phyloP scores from a whole-genome alignment of 1,140 invertebrate species.

The Anastatus disparis region DNA sequence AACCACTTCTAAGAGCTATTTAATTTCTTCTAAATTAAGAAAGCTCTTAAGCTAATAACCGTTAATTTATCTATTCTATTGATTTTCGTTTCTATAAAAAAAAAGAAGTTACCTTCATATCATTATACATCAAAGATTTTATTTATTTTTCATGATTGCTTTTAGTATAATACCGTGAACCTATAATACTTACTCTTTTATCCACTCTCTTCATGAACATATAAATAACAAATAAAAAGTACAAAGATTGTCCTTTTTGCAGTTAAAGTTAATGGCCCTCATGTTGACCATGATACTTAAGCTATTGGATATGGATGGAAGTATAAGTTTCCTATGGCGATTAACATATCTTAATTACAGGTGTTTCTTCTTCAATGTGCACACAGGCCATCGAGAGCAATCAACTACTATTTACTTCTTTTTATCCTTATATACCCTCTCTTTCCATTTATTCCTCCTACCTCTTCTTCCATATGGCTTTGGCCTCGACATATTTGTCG shows the following conservation, averaged over 20 bases:
- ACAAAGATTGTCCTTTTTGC: no score
- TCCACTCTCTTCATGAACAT: neutral
- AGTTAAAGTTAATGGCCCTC: slow-evolving; percentile 26
- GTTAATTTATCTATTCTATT: no score
- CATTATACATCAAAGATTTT: no score
- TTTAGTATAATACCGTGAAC: neutral
- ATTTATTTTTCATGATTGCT: neutral
- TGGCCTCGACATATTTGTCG: slow-evolving; percentile 7
- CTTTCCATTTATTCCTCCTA: slow-evolving; percentile 1
- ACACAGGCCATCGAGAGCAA: slow-evolving; percentile 50
- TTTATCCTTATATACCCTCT: slow-evolving; percentile 35
- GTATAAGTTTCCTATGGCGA: slow-evolving; percentile 47
- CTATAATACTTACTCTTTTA: neutral
- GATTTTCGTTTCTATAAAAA: no score
- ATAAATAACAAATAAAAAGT: neutral
- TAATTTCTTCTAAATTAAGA: no score
- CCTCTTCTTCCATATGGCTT: slow-evolving; percentile 11
- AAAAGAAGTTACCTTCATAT: no score
- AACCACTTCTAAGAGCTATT: no score
- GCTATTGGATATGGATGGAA: slow-evolving; percentile 31
- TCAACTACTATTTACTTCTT: slow-evolving; percentile 31
- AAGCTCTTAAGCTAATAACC: no score
- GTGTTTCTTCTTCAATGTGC: slow-evolving; percentile 51
- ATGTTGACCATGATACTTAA: neutral
- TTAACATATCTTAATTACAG: slow-evolving; percentile 63